Percentiles rank a stretch among this genome's conserved stretches.
phyloP scores from a whole-genome alignment of 2,113 vertebrate genomes.

The Sylvietta virens region DNA sequence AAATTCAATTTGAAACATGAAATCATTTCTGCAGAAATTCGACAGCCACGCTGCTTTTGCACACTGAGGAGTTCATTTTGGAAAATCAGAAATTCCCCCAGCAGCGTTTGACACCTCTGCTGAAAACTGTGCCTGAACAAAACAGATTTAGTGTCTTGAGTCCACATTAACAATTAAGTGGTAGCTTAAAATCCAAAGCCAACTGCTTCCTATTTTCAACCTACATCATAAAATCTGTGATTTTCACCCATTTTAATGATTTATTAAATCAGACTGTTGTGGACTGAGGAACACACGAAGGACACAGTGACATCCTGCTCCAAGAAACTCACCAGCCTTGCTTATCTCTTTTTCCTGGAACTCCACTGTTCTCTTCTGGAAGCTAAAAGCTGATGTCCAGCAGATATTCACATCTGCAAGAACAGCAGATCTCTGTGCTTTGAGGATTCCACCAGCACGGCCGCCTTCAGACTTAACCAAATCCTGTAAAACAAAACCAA shows the following conservation, averaged over 20 bases:
- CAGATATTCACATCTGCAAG: constrained; percentile 52
- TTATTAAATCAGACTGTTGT: neutral
- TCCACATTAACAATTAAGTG: neutral
- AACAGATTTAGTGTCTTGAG: neutral
- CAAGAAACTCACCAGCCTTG: constrained; percentile 39
- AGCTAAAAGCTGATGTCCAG: constrained; percentile 50
- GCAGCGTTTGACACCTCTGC: neutral
- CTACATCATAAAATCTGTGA: neutral
- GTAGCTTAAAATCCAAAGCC: neutral
- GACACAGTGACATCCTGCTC: neutral
- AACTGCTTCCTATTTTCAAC: neutral
- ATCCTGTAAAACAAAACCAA: constrained; percentile 44
- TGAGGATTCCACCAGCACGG: neutral
- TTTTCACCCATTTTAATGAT: neutral
- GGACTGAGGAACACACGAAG: neutral
- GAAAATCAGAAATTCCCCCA: neutral
- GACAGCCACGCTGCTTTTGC: neutral
- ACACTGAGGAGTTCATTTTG: neutral
- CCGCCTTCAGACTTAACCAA: constrained; percentile 37
- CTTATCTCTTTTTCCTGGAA: constrained; percentile 15
- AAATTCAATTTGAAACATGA: neutral
- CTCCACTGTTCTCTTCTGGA: neutral
- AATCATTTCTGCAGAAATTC: neutral
- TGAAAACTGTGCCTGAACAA: neutral
- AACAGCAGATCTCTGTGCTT: neutral